These are phyloP conservation scores for Leucophenga maculata DNA, from an alignment of 2,888 invertebrate species.

Conservation along the genomic window DNA sequence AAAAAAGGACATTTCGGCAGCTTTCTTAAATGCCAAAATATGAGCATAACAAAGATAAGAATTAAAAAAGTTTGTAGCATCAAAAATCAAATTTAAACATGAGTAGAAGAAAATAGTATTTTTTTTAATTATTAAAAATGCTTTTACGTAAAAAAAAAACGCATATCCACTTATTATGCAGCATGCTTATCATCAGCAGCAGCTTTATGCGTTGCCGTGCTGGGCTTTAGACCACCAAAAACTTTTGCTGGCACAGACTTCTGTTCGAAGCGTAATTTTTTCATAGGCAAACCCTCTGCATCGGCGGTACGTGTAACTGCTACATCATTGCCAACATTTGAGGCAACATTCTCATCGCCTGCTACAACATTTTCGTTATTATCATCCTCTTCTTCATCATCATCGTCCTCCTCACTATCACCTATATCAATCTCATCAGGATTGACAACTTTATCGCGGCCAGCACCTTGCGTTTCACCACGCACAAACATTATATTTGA, in stretches of 20 bases:
- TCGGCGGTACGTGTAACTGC: conserved; percentile 70
- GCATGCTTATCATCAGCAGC: conserved; percentile 57
- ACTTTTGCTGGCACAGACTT: conserved; percentile 91
- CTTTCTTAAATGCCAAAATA: too few species aligned
- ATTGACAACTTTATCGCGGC: conserved; percentile 81
- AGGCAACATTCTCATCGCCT: conserved; percentile 77
- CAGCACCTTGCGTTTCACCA: conserved; percentile 87
- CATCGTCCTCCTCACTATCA: conserved; percentile 79
- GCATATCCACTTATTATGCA: background rate
- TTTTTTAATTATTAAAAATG: too few species aligned
- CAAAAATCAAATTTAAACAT: too few species aligned
- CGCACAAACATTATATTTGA: conserved; percentile 88
- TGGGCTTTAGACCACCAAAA: conserved; percentile 84
- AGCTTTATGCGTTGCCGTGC: conserved; percentile 37
- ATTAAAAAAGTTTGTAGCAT: too few species aligned
- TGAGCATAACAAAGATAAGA: too few species aligned
- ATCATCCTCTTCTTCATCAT: conserved; percentile 75
- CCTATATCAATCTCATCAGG: conserved; percentile 92
- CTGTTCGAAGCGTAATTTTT: conserved; percentile 84
- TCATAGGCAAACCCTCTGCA: conserved; percentile 74
- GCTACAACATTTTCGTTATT: conserved; percentile 74
- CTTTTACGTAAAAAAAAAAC: too few species aligned
- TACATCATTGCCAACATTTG: background rate
- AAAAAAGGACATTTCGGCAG: too few species aligned
- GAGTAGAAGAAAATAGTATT: too few species aligned